These are phyloP conservation scores for Brachionus plicatilis DNA, from an alignment of 1,140 invertebrate genomes.

Conservation along the genomic window DNA sequence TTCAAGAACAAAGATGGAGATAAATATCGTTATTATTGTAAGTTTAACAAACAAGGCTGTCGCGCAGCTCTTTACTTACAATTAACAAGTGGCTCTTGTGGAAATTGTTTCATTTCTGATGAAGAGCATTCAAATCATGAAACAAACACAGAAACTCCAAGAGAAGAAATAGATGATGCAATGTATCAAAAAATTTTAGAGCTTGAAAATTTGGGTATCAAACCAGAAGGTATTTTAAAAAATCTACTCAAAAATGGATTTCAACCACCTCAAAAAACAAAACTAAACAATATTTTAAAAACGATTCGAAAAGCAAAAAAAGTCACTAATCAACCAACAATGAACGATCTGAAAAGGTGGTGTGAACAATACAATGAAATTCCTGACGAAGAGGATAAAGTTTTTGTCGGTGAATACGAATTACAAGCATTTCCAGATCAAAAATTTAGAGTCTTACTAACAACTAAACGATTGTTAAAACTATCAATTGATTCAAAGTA, in stretches of 20 bases:
- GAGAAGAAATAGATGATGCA: no score
- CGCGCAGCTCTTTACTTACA: no score
- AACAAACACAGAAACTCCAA: no score
- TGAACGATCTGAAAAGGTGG: constrained; percentile 1
- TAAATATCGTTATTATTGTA: no score
- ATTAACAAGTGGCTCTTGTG: no score
- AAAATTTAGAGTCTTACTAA: constrained; percentile 28
- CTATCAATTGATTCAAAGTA: background rate
- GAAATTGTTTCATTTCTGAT: no score
- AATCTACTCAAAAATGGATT: background rate
- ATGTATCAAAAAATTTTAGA: no score
- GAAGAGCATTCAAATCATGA: no score
- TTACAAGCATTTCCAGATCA: constrained; percentile 1
- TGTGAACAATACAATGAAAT: constrained; percentile 30
- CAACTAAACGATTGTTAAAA: background rate
- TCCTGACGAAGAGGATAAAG: constrained; percentile 9
- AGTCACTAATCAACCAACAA: constrained; percentile 13
- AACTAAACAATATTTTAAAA: constrained; percentile 8
- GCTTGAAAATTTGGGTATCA: constrained; percentile 8
- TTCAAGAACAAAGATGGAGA: no score
- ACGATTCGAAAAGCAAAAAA: constrained; percentile 11
- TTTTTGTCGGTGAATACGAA: constrained; percentile 20
- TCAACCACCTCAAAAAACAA: constrained; percentile 28
- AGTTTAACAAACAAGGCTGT: no score
- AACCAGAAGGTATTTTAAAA: constrained; percentile 4